Base-by-base conservation (phyloP, 2,888 invertebrate genomes). In the Clunio marinus region DNA sequence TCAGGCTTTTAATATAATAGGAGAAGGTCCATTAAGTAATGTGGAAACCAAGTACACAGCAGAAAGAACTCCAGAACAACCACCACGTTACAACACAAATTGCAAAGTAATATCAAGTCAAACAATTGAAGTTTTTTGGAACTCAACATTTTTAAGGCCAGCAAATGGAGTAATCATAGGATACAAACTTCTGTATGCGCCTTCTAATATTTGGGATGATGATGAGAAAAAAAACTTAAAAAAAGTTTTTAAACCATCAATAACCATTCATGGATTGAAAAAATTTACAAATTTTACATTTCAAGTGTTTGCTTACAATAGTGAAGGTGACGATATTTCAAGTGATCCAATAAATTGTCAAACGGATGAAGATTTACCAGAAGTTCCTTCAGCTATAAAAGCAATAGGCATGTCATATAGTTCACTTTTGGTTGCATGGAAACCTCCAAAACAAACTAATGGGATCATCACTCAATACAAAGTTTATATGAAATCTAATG, bases 241-340 rank as follows among this genome's bases (percentile, higher is more conserved):
- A 79, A 92, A 92, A 73, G 93, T 93, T 3, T 88, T 92, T 13
- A 90, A 92, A 71, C 92, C 91, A 74, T 93, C 94, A 79, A 93
- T 93, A 0, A 93, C 93, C 74, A 83, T 94, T n/a, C 93, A 93
- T 75, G 93, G 93, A 65, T 83, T 97, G 68, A 91, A 93, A 78
- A 95, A 95, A 78, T 96, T 88, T 80, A 96, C 96, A 1, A 96
- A 97, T 81, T 96, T 96, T 80, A 96, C 93, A 69, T 92, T 96
- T 87, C 93, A 96, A 83, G 93, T 96, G 28, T 81, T 96, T 73
- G 95, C 96, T 20, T 96, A 89, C 74, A 96, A 96, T 5, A 89
- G 94, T 69, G 96, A 94, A 71, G 96, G 96, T 10, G 96, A 96
- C 77, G 96, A 96, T 71, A 94, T 94, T 55, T 86, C 92, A 72